Evolutionary conservation across 2,113 vertebrate species (phyloP).

Genomic region (Ptyas mucosa): DNA sequence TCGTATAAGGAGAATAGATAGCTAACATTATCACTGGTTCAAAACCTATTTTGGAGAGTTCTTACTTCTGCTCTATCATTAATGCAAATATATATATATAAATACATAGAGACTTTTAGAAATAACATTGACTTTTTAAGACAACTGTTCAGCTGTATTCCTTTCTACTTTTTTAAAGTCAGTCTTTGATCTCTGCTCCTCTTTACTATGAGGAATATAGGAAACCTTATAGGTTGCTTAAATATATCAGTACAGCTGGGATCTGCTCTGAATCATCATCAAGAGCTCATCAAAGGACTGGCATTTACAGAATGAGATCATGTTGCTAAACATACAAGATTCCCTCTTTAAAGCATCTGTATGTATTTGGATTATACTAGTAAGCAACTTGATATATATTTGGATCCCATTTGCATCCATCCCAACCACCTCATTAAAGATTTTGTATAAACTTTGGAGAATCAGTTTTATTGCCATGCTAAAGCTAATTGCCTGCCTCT

Average conservation of each 20-base stretch:
- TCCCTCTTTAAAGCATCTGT: background rate
- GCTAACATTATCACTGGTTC: slow-evolving; percentile 8
- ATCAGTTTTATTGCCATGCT: slow-evolving; percentile 33
- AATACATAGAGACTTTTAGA: background rate
- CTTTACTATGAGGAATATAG: background rate
- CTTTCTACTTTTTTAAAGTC: background rate
- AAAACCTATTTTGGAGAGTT: background rate
- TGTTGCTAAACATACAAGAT: accelerated
- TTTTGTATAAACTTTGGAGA: slow-evolving; percentile 52
- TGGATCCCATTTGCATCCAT: slow-evolving; percentile 20
- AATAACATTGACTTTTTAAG: background rate
- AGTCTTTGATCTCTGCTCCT: background rate
- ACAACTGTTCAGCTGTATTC: slow-evolving; percentile 33
- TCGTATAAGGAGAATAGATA: background rate
- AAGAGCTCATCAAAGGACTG: accelerated
- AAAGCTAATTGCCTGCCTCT: slow-evolving; percentile 51
- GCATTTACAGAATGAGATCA: background rate
- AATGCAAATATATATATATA: background rate
- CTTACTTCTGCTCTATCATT: background rate
- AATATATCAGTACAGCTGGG: background rate
- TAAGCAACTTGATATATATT: slow-evolving; percentile 33
- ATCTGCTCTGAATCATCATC: background rate
- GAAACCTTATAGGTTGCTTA: background rate
- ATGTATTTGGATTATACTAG: background rate
- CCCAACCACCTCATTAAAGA: slow-evolving; percentile 52